Base-by-base conservation (phyloP, 2,888 invertebrate genomes). In the Lymantria dispar region DNA sequence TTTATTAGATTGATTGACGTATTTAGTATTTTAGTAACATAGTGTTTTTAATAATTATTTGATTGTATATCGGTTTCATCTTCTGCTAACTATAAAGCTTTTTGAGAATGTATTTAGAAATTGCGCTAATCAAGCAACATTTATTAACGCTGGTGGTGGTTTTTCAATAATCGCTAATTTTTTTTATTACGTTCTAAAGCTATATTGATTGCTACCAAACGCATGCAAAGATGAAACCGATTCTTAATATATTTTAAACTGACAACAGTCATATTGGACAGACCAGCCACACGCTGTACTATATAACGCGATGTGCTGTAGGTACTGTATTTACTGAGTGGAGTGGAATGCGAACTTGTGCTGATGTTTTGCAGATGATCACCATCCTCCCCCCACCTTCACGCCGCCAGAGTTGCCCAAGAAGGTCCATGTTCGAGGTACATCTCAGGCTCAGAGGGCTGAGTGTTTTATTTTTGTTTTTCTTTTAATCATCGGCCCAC, bases 401-500 rank as follows among this genome's bases (percentile, higher is more conserved):
- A 98, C 98, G 94, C 98, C 98, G 94, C 98, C 98, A 95, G 98
- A 98, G 96, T 96, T 98, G 94, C 98, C 98, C 94, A 98, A 98
- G 96, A 96, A 97, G 96, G 97, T 97, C 95, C 97, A 97, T 95
- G 95, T 97, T 93, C 95, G 97, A 97, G 97, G 97, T 97, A 93
- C 92, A 88, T 85, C 85, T 87, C 87, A 84, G 84, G 80, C 84
- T 83, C 82, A 82, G 78, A 79, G 82, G 85, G 85, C 87, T 86
- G 88, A 82, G 84, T 70, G 86, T 87, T 76, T 73, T 77, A 76
- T 81, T 80, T 76, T 77, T 74, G 72, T 76, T 81, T 80, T 75
- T 78, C 75, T 72, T 73, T 72, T 72, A 72, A 76, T 87, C 85
- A 87, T 88, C 84, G 88, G 83, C 85, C 85, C 85, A 83, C 83